phyloP scores from a whole-genome alignment of 2,888 invertebrate species.

The Apomyelois bistriatella region DNA sequence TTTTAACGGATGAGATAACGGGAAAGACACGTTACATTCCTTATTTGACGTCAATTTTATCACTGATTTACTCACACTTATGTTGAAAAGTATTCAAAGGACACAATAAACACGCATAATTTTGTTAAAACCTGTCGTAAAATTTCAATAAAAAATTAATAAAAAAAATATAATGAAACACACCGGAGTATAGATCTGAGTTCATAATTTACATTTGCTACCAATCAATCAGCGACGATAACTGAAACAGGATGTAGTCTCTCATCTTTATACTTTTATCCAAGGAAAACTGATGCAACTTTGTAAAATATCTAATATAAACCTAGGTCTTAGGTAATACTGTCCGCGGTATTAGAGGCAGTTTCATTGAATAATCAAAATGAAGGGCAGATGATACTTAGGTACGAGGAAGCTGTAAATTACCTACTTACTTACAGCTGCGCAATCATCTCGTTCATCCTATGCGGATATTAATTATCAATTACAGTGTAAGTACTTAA shows the following conservation, averaged over 20 bases:
- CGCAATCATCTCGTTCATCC: not conserved
- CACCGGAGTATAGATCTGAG: constrained; percentile 5
- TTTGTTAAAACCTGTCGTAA: not conserved
- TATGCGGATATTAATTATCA: not conserved
- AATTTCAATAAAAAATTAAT: not conserved
- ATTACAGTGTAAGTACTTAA: not conserved
- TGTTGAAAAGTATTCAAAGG: not conserved
- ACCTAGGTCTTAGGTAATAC: not conserved
- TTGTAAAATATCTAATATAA: not conserved
- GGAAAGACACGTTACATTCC: not conserved
- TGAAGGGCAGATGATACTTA: not conserved
- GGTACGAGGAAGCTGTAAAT: not conserved
- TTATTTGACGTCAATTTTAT: not conserved
- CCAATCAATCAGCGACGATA: not conserved
- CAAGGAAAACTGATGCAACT: constrained; percentile 5
- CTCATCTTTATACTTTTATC: constrained; percentile 4
- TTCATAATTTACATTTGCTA: not conserved
- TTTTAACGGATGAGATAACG: constrained; percentile 4
- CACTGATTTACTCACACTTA: not conserved
- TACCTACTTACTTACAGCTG: too few relatives aligned
- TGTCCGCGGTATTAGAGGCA: not conserved
- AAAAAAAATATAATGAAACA: not conserved
- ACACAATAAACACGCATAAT: too few relatives aligned
- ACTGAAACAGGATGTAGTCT: not conserved
- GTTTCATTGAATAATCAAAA: not conserved